Evolutionary conservation across 2,888 invertebrate genomes (phyloP).

Genomic region (Tiphia femorata): DNA sequence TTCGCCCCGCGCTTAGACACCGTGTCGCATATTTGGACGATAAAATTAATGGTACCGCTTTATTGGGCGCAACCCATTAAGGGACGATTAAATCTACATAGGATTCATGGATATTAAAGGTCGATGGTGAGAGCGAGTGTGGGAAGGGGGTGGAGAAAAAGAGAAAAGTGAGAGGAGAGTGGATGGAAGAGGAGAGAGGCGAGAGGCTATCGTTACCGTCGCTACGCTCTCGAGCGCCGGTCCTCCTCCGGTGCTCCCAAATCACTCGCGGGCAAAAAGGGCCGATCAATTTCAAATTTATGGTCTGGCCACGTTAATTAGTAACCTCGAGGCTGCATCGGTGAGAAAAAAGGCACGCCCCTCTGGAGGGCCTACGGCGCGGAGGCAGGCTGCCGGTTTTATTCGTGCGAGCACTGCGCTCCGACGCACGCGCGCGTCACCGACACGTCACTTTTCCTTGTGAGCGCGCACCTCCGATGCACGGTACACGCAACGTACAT

Average conservation of each 20-base stretch:
- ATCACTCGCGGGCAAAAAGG: constrained; percentile 43
- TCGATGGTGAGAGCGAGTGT: neutral
- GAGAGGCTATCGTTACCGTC: constrained; percentile 3
- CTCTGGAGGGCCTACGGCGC: constrained; percentile 17
- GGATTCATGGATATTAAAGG: constrained; percentile 26
- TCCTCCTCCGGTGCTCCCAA: constrained; percentile 31
- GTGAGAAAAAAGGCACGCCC: constrained; percentile 29
- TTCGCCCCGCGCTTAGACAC: too few relatives aligned
- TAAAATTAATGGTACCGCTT: constrained; percentile 20
- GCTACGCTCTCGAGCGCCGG: constrained; percentile 10
- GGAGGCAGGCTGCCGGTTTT: constrained; percentile 37
- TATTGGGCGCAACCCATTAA: constrained; percentile 6
- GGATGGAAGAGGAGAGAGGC: constrained; percentile 1
- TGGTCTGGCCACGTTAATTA: constrained; percentile 53
- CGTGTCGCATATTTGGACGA: too few relatives aligned
- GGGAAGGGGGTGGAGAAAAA: too few relatives aligned
- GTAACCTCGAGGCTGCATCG: constrained; percentile 35
- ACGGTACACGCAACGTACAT: neutral
- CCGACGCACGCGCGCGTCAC: too few relatives aligned
- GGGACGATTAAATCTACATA: constrained; percentile 22
- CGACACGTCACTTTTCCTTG: too few relatives aligned
- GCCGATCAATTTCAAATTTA: constrained; percentile 60
- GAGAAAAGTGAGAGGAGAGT: neutral
- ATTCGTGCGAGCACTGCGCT: constrained; percentile 14
- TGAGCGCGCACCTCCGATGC: too few relatives aligned